A percentile compares a stretch with the other conserved stretches of the same genome.
These are phyloP conservation scores for Cremastinae sp. DNA, from an alignment of 2,888 invertebrate species.

Conservation along the genomic window DNA sequence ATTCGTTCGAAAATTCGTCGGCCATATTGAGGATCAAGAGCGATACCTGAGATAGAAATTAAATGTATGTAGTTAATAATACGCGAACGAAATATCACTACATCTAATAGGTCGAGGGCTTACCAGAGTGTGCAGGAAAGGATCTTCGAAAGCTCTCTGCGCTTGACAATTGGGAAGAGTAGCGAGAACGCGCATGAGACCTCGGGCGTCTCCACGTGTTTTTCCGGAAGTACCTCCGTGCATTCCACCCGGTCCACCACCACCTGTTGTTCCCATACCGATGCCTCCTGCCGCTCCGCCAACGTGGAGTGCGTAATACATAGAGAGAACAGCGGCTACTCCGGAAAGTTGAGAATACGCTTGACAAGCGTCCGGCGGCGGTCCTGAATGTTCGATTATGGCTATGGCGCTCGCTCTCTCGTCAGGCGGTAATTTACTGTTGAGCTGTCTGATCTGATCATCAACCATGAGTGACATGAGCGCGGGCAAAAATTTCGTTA, in stretches of 20 bases:
- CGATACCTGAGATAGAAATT: conserved; percentile 84
- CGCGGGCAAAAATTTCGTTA: conserved; percentile 96
- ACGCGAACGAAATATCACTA: background rate
- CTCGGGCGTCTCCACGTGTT: conserved; percentile 79
- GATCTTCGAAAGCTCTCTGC: conserved; percentile 96
- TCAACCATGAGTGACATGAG: conserved; percentile 95
- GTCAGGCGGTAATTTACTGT: conserved; percentile 93
- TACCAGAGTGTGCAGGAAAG: conserved; percentile 95
- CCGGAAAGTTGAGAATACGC: conserved; percentile 95
- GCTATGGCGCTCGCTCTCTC: conserved; percentile 96
- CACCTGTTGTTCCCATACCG: conserved; percentile 71
- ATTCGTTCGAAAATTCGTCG: conserved; percentile 96
- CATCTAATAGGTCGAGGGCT: conserved; percentile 47
- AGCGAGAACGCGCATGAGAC: conserved; percentile 92
- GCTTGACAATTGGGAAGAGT: conserved; percentile 94
- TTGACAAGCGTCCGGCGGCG: conserved; percentile 95
- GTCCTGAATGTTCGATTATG: conserved; percentile 95
- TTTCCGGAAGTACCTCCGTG: conserved; percentile 69
- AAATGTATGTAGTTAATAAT: conserved; percentile 31
- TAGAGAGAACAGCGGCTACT: conserved; percentile 94
- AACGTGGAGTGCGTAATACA: conserved; percentile 96
- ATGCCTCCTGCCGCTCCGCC: conserved; percentile 86
- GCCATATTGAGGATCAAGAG: conserved; percentile 90
- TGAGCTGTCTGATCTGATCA: conserved; percentile 91
- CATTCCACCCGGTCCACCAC: conserved; percentile 83